phyloP scores from a whole-genome alignment of 2,113 vertebrate genomes.

The Lepidothrix coronata region DNA sequence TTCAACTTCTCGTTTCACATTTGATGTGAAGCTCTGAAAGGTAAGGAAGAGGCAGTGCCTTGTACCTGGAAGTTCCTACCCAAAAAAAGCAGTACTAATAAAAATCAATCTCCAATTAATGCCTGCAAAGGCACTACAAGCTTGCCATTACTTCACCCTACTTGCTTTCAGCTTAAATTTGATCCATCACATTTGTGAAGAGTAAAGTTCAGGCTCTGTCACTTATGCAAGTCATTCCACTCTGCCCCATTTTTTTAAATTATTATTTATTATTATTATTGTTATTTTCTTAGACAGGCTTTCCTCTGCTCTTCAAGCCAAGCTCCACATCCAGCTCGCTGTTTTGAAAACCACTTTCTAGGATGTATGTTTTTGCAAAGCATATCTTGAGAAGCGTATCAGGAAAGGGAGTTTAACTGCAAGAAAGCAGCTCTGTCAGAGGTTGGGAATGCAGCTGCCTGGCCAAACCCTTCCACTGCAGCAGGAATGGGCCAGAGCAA shows the following conservation, averaged over 20 bases:
- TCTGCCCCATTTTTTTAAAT: not conserved
- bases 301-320: not conserved
- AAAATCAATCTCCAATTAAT: not conserved
- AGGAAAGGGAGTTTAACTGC: not conserved
- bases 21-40: not conserved
- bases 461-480: constrained; percentile 35
- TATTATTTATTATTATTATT: not conserved
- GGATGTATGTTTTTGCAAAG: not conserved
- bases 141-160: not conserved
- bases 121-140: not conserved
- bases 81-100: not conserved
- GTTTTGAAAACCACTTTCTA: not conserved
- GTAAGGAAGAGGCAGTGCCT: not conserved
- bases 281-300: not conserved
- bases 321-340: not conserved
- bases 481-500: not conserved
- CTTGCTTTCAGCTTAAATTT: not conserved
- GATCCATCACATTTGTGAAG: not conserved
- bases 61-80: not conserved
- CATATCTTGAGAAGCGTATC: not conserved
- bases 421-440: constrained; percentile 41
- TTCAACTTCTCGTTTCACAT: not conserved
- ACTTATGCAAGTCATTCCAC: not conserved
- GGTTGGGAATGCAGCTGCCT: constrained; percentile 46
- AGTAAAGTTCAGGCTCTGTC: not conserved